Evolutionary conservation across 1,140 invertebrate genomes (phyloP).

Genomic region (Olivierus martensii): DNA sequence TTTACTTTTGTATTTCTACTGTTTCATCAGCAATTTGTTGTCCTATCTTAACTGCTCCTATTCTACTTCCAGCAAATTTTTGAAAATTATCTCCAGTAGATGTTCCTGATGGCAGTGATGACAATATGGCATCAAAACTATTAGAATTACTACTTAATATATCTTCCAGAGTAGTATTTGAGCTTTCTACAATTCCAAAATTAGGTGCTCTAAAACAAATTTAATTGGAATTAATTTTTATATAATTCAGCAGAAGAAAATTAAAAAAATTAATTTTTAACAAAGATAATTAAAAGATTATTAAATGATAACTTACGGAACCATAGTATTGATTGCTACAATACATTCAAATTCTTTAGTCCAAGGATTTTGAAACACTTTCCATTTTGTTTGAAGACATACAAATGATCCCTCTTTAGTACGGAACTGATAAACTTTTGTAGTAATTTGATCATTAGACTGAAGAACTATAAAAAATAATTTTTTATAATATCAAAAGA

Average conservation of each 20-base stretch:
- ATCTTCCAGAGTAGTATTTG: constrained; percentile 5
- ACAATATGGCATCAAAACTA: constrained; percentile 14
- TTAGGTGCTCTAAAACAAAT: constrained; percentile 19
- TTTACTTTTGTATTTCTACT: constrained; percentile 21
- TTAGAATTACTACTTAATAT: constrained; percentile 12
- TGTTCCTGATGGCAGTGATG: constrained; percentile 7
- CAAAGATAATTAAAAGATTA: not conserved
- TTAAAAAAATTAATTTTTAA: constrained; percentile 15
- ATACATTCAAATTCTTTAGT: constrained; percentile 82
- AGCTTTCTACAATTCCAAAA: constrained; percentile 10
- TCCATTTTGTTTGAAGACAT: constrained; percentile 65
- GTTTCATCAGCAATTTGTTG: constrained; percentile 31
- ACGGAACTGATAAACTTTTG: constrained; percentile 56
- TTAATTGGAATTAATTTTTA: constrained; percentile 28
- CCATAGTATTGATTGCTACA: constrained; percentile 64
- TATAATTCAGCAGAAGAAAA: constrained; percentile 14
- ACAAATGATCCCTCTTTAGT: constrained; percentile 59
- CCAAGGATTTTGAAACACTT: constrained; percentile 78
- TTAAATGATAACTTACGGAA: constrained; percentile 28
- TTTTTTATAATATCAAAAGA: no score
- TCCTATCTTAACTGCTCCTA: constrained; percentile 30
- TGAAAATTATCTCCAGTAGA: constrained; percentile 2
- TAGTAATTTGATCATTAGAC: constrained; percentile 4
- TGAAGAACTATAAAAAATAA: constrained; percentile 8
- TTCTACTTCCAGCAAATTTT: constrained; percentile 14